A percentile compares a stretch with the other conserved stretches of the same genome.
phyloP scores from a whole-genome alignment of 1,140 invertebrate species.

The Brachionus sp. region DNA sequence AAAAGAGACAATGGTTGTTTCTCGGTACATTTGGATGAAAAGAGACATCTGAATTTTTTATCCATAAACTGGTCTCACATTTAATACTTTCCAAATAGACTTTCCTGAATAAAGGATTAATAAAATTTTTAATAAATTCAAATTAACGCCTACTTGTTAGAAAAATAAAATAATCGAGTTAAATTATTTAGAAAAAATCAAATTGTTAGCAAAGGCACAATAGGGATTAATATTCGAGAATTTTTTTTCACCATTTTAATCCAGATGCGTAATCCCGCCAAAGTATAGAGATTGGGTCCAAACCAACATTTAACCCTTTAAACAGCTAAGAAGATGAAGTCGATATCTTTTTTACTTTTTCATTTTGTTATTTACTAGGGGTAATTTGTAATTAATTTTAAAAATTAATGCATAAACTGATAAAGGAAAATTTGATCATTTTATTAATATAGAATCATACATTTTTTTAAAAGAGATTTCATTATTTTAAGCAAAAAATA shows the following conservation, averaged over 20 bases:
- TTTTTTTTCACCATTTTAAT: no score
- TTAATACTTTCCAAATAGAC: not conserved
- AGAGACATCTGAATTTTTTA: not conserved
- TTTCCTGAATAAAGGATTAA: not conserved
- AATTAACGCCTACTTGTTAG: not conserved
- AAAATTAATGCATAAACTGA: no score
- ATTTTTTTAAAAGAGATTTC: not conserved
- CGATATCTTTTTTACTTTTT: not conserved
- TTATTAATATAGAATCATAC: no score
- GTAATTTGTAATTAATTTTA: no score
- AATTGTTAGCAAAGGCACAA: not conserved
- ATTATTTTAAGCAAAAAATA: not conserved
- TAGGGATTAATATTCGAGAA: not conserved
- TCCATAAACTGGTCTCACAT: conserved; percentile 27
- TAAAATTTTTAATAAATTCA: not conserved
- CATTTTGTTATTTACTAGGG: no score
- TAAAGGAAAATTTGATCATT: no score
- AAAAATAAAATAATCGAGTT: not conserved
- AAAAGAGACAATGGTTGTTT: not conserved
- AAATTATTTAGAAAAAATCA: not conserved
- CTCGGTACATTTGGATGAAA: not conserved
- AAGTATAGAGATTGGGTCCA: not conserved
- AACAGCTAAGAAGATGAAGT: not conserved
- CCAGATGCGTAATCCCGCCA: not conserved
- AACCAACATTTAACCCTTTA: not conserved